Conservation (phyloP, 2,797 vertebrate species). For the Rachycentron canadum region DNA sequence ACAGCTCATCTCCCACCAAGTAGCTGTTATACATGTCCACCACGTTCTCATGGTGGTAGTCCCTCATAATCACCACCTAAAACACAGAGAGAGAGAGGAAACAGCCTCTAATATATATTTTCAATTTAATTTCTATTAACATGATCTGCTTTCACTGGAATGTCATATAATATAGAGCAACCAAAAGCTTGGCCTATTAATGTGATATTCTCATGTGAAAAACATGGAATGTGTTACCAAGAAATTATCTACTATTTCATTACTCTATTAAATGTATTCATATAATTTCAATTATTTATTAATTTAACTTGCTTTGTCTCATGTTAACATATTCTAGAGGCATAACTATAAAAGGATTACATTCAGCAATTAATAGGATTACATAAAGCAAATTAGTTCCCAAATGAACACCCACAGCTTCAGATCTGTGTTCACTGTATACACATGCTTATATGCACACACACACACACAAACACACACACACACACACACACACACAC, state of each 20-base stretch:
- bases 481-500: constrained; percentile 12
- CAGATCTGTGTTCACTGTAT: constrained; percentile 34
- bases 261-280: constrained; percentile 10
- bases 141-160: neutral
- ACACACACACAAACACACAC: constrained; percentile 7
- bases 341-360: constrained; percentile 76
- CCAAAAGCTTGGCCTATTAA: neutral
- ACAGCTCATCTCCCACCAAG: constrained; percentile 96
- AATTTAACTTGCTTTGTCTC: constrained; percentile 50
- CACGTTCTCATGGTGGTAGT: constrained; percentile 98
- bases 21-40: constrained; percentile 99
- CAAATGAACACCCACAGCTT: constrained; percentile 64
- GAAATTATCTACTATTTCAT: constrained; percentile 14
- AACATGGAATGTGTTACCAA: constrained; percentile 3
- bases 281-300: constrained; percentile 41
- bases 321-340: constrained; percentile 61
- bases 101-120: neutral
- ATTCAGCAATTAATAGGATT: constrained; percentile 76
- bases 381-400: constrained; percentile 72
- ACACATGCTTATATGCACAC: constrained; percentile 12
- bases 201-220: neutral
- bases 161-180: neutral
- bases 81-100: constrained; percentile 17
- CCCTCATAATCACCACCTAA: constrained; percentile 98
- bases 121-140: neutral